These are phyloP conservation scores for Drosophila santomea DNA, from an alignment of 1,140 invertebrate species.

Conservation along the genomic window DNA sequence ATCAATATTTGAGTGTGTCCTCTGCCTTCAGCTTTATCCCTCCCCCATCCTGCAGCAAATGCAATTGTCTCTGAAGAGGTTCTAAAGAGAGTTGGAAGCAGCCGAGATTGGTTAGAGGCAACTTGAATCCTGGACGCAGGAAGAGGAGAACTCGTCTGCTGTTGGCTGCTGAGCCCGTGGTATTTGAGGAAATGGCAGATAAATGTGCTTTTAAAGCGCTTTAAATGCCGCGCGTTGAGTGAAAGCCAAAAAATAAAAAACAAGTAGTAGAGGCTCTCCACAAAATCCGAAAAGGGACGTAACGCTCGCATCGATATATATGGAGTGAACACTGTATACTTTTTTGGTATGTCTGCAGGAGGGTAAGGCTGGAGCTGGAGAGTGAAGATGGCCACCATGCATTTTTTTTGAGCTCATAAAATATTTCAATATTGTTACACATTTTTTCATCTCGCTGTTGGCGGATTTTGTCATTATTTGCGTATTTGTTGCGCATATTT, in stretches of 20 bases:
- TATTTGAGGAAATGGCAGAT: conserved; percentile 72
- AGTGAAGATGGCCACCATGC: neutral
- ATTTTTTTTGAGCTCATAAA: conserved; percentile 59
- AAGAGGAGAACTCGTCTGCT: conserved; percentile 15
- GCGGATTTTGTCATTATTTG: conserved; percentile 68
- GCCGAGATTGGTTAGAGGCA: conserved; percentile 25
- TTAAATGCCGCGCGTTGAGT: conserved; percentile 44
- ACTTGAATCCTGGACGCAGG: conserved; percentile 17
- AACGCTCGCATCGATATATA: conserved; percentile 44
- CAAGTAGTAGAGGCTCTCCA: conserved; percentile 11
- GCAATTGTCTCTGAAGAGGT: conserved; percentile 60
- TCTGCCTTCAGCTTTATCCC: conserved; percentile 2
- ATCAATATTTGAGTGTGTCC: conserved; percentile 70
- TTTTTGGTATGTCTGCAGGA: conserved; percentile 6
- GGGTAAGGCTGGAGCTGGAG: neutral
- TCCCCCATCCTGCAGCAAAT: conserved; percentile 37
- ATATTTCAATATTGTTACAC: conserved; percentile 77
- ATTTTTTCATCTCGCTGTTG: conserved; percentile 49
- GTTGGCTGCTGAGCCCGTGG: conserved; percentile 23
- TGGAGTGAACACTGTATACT: conserved; percentile 1
- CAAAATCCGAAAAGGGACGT: conserved; percentile 68
- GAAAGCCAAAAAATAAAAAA: conserved; percentile 32
- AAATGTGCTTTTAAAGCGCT: conserved; percentile 69
- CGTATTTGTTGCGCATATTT: conserved; percentile 50
- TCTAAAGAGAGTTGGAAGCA: neutral